Base-by-base conservation (phyloP, 2,797 vertebrate genomes). In the Myiothlypis chrysogaster region DNA sequence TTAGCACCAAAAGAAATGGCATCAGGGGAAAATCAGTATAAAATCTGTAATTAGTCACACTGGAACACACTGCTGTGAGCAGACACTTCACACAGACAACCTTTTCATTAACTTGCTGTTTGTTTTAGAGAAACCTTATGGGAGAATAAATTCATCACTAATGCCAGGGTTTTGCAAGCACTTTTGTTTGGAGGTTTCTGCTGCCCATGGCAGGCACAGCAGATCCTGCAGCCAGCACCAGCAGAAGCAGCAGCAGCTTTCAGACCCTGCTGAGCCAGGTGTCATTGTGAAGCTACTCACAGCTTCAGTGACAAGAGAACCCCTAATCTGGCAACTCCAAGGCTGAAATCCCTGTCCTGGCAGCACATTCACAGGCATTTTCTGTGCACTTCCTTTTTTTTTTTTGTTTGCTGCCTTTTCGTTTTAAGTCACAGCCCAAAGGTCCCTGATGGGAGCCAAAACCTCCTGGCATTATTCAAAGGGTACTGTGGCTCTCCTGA, bases 371-470 rank as follows among this genome's bases (percentile, higher is more conserved):
- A 49, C 3, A 4, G 5, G 27, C 18, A 27, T 35, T 43, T 68
- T 79, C 73, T 13, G n/a, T 2, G 3, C 5, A 0, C 19, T 55
- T 56, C 47, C 12, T 1, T 0, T 34, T 35, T n/a, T 41, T 12
- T 37, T 16, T 35, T 19, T 34, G 9, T 61, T 81, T 63, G 25
- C 30, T 30, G 23, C 14, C 6, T 37, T 75, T 71, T 60, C 6
- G 1, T 11, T 49, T 49, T 16, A 32, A 56, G 19, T 28, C 14
- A 1, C 20, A 75, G 60, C 35, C 49, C 43, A 56, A 71, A 80
- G 20, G 11, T n/a, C 34, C 43, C 64, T 49, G 30, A 39, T n/a
- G 30, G n/a, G 55, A 86, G 37, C 8, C 2, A 1, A 20, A 53
- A 27, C 14, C 12, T 34, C 14, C 18, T 81, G 47, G 44, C 3